Conservation (phyloP, 2,113 vertebrate species). For the Otus sunia region DNA sequence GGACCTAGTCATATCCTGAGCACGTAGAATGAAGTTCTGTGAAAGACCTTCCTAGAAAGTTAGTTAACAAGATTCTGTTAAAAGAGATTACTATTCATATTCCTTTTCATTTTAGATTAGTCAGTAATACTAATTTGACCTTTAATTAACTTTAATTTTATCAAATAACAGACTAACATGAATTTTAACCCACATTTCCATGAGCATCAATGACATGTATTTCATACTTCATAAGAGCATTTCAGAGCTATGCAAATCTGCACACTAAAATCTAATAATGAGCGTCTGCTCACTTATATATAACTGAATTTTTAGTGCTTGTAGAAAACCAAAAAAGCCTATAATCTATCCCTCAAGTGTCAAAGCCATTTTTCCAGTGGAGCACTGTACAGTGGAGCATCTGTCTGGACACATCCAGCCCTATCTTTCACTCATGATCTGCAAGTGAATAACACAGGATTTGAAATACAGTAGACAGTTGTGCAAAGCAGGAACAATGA, state of each 20-base stretch:
- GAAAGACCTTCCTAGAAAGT: not conserved
- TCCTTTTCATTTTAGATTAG: not conserved
- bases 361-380: not conserved
- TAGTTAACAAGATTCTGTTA: not conserved
- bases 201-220: not conserved
- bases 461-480: constrained; percentile 48
- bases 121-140: not conserved
- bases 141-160: not conserved
- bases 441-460: constrained; percentile 14
- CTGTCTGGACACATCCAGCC: constrained; percentile 24
- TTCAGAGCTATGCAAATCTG: not conserved
- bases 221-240: not conserved
- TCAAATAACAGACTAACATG: not conserved
- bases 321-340: not conserved
- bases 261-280: not conserved
- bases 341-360: not conserved
- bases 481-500: constrained; percentile 46
- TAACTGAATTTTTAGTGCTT: not conserved
- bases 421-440: not conserved
- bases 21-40: not conserved
- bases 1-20: not conserved
- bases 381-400: not conserved
- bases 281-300: not conserved
- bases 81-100: not conserved
- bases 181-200: not conserved